Percentiles rank a stretch among this genome's conserved stretches.
Conservation (phyloP, 2,888 invertebrate species). For the Myathropa florea region DNA sequence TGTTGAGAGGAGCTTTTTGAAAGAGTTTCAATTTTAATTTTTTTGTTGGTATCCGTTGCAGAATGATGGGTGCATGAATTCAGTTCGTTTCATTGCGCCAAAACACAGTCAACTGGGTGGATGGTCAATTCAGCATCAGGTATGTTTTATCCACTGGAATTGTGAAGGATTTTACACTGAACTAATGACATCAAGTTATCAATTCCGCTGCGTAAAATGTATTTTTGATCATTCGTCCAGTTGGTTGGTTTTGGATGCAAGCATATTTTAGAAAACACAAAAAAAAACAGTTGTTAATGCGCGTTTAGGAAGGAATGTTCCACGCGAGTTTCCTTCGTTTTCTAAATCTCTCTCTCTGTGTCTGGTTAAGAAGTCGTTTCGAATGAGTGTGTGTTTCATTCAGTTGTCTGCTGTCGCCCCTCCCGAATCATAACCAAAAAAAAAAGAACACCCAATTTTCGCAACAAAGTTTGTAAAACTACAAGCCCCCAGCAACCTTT, state of each 20-base stretch:
- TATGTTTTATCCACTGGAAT: conserved; percentile 76
- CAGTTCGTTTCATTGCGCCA: background rate
- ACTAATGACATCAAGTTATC: conserved; percentile 18
- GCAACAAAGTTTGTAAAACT: background rate
- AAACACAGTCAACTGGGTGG: background rate
- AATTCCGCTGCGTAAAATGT: conserved; percentile 75
- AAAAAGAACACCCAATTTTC: background rate
- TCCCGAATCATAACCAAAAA: background rate
- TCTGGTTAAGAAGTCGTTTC: background rate
- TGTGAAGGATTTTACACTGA: conserved; percentile 11
- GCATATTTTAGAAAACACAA: conserved; percentile 2
- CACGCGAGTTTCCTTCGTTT: conserved; percentile 2
- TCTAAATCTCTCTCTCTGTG: background rate
- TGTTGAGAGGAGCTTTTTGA: conserved; percentile 20
- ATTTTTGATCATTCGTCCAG: conserved; percentile 38
- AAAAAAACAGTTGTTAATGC: conserved; percentile 60
- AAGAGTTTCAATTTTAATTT: background rate
- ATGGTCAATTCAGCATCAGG: conserved; percentile 75
- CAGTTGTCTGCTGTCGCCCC: background rate
- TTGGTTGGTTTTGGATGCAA: conserved; percentile 1
- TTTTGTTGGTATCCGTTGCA: background rate
- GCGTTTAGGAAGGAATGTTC: too few relatives aligned
- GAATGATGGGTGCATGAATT: background rate
- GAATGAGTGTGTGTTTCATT: conserved; percentile 38
- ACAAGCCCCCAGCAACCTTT: background rate